These are phyloP conservation scores for Leptinotarsa juncta DNA, from an alignment of 2,888 invertebrate species.

Conservation along the genomic window DNA sequence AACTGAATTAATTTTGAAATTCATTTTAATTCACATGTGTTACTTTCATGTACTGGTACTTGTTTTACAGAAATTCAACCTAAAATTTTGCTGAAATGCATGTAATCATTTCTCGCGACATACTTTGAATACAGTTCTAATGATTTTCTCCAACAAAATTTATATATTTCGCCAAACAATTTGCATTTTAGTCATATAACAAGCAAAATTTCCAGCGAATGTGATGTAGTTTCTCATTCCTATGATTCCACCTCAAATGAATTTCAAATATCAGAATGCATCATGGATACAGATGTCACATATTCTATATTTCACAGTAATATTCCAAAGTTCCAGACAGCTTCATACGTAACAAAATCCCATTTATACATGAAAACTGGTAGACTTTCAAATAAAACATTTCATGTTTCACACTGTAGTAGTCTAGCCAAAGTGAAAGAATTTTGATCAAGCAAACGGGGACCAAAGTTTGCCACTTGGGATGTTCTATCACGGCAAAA, in stretches of 20 bases:
- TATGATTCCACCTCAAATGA: background rate
- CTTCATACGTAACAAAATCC: background rate
- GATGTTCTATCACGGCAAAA: slow-evolving; percentile 23
- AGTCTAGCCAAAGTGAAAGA: slow-evolving; percentile 4
- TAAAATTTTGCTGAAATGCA: too few species aligned
- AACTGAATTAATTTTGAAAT: too few species aligned
- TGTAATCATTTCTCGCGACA: too few species aligned
- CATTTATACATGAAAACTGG: slow-evolving; percentile 9
- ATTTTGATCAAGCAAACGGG: slow-evolving; percentile 14
- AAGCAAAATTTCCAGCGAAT: too few species aligned
- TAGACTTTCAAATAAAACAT: slow-evolving; percentile 1
- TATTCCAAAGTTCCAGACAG: background rate
- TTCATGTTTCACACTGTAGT: background rate
- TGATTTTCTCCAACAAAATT: background rate
- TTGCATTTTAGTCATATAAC: too few species aligned
- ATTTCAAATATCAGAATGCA: background rate
- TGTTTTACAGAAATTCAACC: too few species aligned
- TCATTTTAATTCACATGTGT: too few species aligned
- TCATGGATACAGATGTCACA: background rate
- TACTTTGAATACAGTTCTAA: too few species aligned
- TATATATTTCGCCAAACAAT: background rate
- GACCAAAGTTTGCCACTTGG: slow-evolving; percentile 26
- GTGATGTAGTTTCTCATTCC: background rate
- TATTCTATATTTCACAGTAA: background rate
- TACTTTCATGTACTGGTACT: too few species aligned